A percentile compares a stretch with the other conserved stretches of the same genome.
phyloP scores from a whole-genome alignment of 2,888 invertebrate genomes.

The Helobdella robusta region DNA sequence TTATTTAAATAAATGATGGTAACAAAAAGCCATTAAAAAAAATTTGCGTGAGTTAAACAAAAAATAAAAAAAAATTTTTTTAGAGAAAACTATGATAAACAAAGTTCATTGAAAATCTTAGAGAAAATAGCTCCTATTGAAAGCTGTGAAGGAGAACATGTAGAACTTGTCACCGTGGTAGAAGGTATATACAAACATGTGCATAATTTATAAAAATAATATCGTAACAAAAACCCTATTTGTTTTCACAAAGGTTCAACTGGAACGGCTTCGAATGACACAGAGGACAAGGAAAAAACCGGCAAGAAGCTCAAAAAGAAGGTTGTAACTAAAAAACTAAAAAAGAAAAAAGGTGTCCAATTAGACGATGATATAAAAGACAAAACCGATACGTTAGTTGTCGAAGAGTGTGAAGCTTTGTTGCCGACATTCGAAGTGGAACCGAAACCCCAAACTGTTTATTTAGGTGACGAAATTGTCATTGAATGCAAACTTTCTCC shows the following conservation, averaged over 20 bases:
- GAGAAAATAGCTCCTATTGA: not conserved
- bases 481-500: not conserved
- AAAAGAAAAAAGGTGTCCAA: too few relatives aligned
- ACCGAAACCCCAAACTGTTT: not conserved
- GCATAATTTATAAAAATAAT: too few relatives aligned
- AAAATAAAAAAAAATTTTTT: not conserved
- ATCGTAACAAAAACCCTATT: not conserved
- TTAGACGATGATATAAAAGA: not conserved
- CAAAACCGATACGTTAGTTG: not conserved
- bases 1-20: too few relatives aligned
- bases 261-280: too few relatives aligned
- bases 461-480: not conserved
- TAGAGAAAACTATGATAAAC: not conserved
- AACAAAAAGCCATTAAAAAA: too few relatives aligned
- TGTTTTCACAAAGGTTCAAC: too few relatives aligned
- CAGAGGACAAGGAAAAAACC: too few relatives aligned
- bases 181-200: not conserved
- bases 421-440: not conserved
- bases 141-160: not conserved
- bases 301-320: too few relatives aligned
- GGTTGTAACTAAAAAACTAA: too few relatives aligned
- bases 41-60: not conserved
- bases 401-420: constrained; percentile 4
- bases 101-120: not conserved
- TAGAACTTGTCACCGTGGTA: constrained; percentile 2